Evolutionary conservation across 2,113 vertebrate genomes (phyloP), one percentile per base, ranked within the genome.

Genomic region (Candoia aspera): DNA sequence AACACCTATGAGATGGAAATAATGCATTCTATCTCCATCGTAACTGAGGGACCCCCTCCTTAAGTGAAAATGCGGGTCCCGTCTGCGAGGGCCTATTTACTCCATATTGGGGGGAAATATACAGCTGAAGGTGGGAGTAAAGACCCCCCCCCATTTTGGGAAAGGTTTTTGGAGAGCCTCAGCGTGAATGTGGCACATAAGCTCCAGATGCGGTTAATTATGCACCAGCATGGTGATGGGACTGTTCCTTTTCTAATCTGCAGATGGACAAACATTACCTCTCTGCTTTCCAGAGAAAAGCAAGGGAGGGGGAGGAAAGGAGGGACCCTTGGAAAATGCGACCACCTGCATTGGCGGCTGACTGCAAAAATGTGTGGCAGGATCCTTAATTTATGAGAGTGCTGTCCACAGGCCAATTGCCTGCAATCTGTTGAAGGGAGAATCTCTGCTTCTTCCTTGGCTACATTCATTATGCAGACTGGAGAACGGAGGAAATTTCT

Each of bases 341-440:
- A 95, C 94, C 96, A 96, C 95, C 94, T 95, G 95, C 0, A 0
- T 90, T 90, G 93, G 87, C 54, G 84, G 87, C 93, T 91, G 91
- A 94, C 4, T 93, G 94, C 94, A 92, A 90, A 94, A 95, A 94
- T 91, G 86, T 94, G 88, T 88, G 93, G 92, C 95, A 93, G 92
- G 64, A 53, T 95, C 92, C 95, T 95, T 95, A 95, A 96, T 96
- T 95, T 94, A 95, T 92, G 91, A 95, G 92, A 87, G 68, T 92
- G 95, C 93, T 95, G 95, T 95, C 95, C 96, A 95, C 87, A 94
- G 95, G 95, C 95, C 95, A 95, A 96, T 90, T 96, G 95, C 96
- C 94, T 94, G 93, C 93, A 94, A 96, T 94, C 93, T 90, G 90
- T 95, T 97, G 94, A 95, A 92, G 59, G 95, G 90, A 96, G 92